Evolutionary conservation across 2,888 invertebrate genomes (phyloP).

Genomic region (Tipula lateralis): DNA sequence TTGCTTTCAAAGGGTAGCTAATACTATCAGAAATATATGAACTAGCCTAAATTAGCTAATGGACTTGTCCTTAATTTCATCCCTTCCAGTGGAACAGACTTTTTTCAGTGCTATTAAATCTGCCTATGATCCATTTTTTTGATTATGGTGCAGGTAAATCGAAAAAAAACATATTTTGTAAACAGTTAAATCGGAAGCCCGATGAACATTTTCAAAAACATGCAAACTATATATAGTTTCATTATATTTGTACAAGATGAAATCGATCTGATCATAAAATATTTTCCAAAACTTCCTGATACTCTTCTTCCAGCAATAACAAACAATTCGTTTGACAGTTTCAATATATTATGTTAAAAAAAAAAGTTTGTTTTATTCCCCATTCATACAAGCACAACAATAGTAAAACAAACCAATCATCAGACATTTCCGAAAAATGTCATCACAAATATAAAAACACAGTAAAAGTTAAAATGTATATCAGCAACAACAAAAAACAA

Average conservation of each 20-base stretch:
- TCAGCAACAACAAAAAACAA: neutral
- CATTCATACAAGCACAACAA: neutral
- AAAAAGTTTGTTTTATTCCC: neutral
- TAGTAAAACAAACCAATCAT: neutral
- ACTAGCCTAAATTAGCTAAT: too few species aligned
- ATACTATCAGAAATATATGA: neutral
- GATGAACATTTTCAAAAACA: neutral
- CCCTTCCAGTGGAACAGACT: too few species aligned
- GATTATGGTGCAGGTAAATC: neutral
- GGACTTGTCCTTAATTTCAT: too few species aligned
- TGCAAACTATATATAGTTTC: neutral
- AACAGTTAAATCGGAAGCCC: neutral
- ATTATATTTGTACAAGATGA: neutral
- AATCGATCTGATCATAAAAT: neutral
- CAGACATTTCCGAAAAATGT: slow-evolving; percentile 28
- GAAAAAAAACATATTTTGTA: neutral
- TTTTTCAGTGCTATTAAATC: too few species aligned
- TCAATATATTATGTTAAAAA: neutral
- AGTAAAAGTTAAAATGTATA: neutral
- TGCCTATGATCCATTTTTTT: neutral
- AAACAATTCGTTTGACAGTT: neutral
- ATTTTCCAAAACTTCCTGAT: neutral
- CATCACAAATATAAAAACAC: neutral
- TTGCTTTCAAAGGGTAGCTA: too few species aligned
- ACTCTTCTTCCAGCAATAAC: neutral